Percentiles rank a stretch among this genome's conserved stretches.
Evolutionary conservation across 1,140 invertebrate genomes (phyloP).

Genomic region (Plodia interpunctella): DNA sequence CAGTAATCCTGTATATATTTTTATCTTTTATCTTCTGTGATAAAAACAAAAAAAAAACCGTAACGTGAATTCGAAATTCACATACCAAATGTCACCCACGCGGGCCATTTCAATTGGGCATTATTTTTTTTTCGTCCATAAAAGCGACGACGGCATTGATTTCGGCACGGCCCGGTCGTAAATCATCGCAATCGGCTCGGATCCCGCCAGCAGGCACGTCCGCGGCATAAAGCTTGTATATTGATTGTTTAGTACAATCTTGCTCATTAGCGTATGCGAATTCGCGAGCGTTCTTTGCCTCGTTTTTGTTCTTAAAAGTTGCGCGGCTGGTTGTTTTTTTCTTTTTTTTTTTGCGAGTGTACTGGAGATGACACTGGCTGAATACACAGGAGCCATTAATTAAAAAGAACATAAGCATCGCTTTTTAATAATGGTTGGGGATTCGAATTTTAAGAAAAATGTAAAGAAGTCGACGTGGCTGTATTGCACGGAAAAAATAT

Average conservation of each 20-base stretch:
- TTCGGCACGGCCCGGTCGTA: neutral
- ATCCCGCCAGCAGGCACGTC: neutral
- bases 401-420: neutral
- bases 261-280: neutral
- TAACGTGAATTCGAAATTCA: neutral
- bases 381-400: neutral
- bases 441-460: too few relatives aligned
- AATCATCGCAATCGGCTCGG: slow-evolving; percentile 9
- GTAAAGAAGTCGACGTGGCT: too few relatives aligned
- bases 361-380: neutral
- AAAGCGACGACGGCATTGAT: slow-evolving; percentile 6
- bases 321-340: neutral
- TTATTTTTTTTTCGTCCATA: neutral
- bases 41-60: too few relatives aligned
- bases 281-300: neutral
- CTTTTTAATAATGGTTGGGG: too few relatives aligned
- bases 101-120: neutral
- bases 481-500: too few relatives aligned
- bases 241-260: neutral
- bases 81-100: neutral
- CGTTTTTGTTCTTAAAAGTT: neutral
- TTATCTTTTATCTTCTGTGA: too few relatives aligned
- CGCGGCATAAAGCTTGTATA: neutral
- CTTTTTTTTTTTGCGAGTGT: neutral
- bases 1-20: too few relatives aligned